These are phyloP conservation scores for Syritta pipiens DNA, from an alignment of 2,888 invertebrate species.

Conservation along the genomic window DNA sequence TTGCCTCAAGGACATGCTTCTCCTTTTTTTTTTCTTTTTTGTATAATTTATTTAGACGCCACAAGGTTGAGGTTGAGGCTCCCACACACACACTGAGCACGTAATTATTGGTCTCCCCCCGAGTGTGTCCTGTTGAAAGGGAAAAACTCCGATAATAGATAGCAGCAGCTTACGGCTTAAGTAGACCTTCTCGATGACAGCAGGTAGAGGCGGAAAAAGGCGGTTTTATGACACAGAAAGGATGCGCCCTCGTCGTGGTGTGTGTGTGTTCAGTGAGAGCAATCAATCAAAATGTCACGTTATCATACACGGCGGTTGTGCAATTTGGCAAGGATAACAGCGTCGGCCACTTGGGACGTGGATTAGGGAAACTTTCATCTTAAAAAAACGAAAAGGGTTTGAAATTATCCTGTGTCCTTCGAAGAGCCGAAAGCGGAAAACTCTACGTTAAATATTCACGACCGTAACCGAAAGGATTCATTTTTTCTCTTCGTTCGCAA, in stretches of 20 bases:
- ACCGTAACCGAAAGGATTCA: constrained; percentile 44
- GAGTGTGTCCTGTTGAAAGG: constrained; percentile 27
- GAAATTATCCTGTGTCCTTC: too few relatives aligned
- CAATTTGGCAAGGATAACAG: constrained; percentile 60
- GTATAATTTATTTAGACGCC: too few relatives aligned
- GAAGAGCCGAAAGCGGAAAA: too few relatives aligned
- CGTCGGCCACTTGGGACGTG: constrained; percentile 36
- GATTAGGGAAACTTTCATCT: constrained; percentile 49
- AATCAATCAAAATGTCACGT: constrained; percentile 67
- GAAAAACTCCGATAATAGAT: constrained; percentile 51
- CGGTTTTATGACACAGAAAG: constrained; percentile 12
- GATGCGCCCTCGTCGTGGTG: not conserved
- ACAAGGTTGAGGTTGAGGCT: constrained; percentile 7
- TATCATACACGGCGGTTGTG: constrained; percentile 54
- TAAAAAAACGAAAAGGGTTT: constrained; percentile 14
- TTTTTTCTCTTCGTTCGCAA: constrained; percentile 57
- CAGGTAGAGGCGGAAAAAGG: constrained; percentile 16
- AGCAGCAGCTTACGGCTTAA: constrained; percentile 31
- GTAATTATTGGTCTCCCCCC: too few relatives aligned
- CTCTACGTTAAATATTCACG: constrained; percentile 64
- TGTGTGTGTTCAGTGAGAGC: constrained; percentile 27
- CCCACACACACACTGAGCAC: not conserved
- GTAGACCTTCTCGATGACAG: constrained; percentile 39
- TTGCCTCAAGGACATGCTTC: constrained; percentile 45
- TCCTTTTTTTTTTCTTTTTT: too few relatives aligned